Evolutionary conservation across 2,888 invertebrate species (phyloP), one percentile per base, ranked within the genome.

Genomic region (Drosophila percnosoma): DNA sequence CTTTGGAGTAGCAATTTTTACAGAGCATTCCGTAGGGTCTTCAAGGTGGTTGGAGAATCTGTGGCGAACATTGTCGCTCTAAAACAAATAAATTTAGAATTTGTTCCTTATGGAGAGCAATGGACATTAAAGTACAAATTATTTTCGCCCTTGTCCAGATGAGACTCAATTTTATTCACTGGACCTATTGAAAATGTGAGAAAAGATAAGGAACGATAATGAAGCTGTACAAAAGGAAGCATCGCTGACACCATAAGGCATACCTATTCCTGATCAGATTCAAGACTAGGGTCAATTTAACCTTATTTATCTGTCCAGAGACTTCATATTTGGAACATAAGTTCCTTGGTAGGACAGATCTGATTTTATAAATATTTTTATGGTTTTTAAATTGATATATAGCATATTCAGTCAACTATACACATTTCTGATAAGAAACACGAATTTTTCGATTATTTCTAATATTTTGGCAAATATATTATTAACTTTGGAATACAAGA

Each of bases 1-100:
- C 91, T 72, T 91, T 93, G 66, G 93, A 93, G 77, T 92, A 93
- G 53, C 90, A 91, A 92, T 92, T 93, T 82, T 87, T 92, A 64
- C 80, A 90, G 61, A 92, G 87, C 79, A 67, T 89, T 89, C 58
- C 91, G 88, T 38, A 93, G 76, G 40, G 91, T 82, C 76, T 89
- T 92, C 55, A 92, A 89, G 38, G 92, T 91, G 48, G 81, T 81
- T 78, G 92, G 91, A 51, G 92, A 92, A 48, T 87, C 87, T 55
- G 90, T 78, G 69, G 92, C 89, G 60, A 92, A 90, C 92, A 93
- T 93, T 65, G 55, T 83, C 15, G 40, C 45, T 45, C 5, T 45
- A 7, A 34, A 15, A 4, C 52, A 33, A 45, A 45, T 33, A 4
- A 13, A 15, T 24, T 45, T 45, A 24, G 21, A 45, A 24, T 7